Base-by-base conservation (phyloP, 2,797 vertebrate species). In the Alectoris magna region DNA sequence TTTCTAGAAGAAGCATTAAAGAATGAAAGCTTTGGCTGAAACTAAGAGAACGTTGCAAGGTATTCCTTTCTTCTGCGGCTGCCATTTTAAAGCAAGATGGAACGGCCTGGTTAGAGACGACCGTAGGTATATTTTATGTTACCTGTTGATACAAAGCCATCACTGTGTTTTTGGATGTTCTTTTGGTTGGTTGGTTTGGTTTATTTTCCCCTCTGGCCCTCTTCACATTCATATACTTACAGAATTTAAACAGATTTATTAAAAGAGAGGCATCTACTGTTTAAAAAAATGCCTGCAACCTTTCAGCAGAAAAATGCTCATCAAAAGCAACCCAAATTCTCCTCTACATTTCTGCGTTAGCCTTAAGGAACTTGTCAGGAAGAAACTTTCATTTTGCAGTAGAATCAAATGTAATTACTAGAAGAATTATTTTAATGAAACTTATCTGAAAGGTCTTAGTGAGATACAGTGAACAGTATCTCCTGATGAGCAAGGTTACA, bases 381-480 rank as follows among this genome's bases (percentile, higher is more conserved):
- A 83, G 41, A 83, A 91, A 56, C 17, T 91, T 89, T 66, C 27
- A 48, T 59, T 85, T 83, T 92, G 53, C 62, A 66, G n/a, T 44
- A 83, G 63, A 87, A 80, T 26, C 23, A 72, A 78, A 66, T 67
- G 39, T 85, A 59, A 80, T 83, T 89, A 72, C n/a, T 62, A 38
- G 59, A 89, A 84, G 2, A 86, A 90, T 53, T 87, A 84, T 63
- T 88, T 88, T 76, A 90, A 81, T 56, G 39, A 85, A 93, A 79
- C 1, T 0, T 68, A 43, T 75, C 72, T 75, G 56, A 82, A 87
- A 93, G 81, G 59, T 83, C 84, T 77, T 51, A 60, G 51, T 51
- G 63, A 81, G 74, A 56, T 46, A 55, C 1, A 11, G 23, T 43
- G 43, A 91, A 83, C 49, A 59, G 23, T 63, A 72, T 87, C 80